Base-by-base conservation (phyloP, 2,797 vertebrate species). In the Poliocrania exsul region DNA sequence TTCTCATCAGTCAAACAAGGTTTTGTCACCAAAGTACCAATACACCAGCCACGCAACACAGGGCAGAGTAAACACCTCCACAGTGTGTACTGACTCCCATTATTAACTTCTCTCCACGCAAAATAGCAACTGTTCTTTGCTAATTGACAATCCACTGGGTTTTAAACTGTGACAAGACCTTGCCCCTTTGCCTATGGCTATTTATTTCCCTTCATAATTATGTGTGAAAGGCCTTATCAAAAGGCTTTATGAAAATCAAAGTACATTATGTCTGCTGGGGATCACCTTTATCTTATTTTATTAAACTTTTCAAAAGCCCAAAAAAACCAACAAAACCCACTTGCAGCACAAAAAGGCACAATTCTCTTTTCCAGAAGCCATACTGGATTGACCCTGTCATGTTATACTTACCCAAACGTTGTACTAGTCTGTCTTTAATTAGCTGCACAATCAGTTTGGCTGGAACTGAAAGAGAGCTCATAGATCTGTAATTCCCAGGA, bases 221-320 rank as follows among this genome's bases (percentile, higher is more conserved):
- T 95, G 86, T 97, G 91, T 62, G 91, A 97, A 96, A 96, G 90
- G 69, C 83, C 93, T 97, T 96, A 97, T 74, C 96, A 97, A 97
- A 97, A 97, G 92, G 93, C 92, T 95, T 96, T 92, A 88, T 83
- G 70, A 94, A 96, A 93, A 97, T 93, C 92, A 86, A 94, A 92
- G 92, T 79, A 57, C 53, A 23, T 80, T 81, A 61, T 81, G 86
- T 90, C 92, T 93, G n/a, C 64, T 91, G 73, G 90, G 85, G 67
- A 95, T 90, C 93, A 93, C 64, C 89, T 91, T 92, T 96, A 94
- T 88, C 85, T 91, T 91, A 78, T 87, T 95, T 95, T 96, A 96
- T 94, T 96, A 96, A 93, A 92, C 40, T 83, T 53, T 0, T 19
- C 75, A 86, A 90, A 91, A 81, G 35, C 0, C 7, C 23, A 29